These are phyloP conservation scores for Calcarius lapponicus DNA, from an alignment of 2,797 vertebrate species.

Conservation along the genomic window DNA sequence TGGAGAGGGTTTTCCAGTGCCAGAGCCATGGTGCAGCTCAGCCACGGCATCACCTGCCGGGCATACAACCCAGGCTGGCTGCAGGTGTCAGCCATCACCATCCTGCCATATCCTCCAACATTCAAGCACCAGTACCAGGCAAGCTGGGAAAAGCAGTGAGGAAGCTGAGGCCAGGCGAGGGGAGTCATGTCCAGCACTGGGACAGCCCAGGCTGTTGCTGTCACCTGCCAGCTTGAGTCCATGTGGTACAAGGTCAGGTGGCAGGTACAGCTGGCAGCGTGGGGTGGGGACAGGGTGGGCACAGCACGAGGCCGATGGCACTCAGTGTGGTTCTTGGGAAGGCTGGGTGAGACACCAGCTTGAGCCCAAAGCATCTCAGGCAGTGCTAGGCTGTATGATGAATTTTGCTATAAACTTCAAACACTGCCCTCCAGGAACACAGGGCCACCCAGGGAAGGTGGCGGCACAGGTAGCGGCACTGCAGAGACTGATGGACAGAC, in stretches of 20 bases:
- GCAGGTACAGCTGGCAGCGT: not conserved
- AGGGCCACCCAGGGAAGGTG: not conserved
- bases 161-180: not conserved
- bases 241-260: not conserved
- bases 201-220: not conserved
- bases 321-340: not conserved
- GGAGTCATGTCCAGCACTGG: not conserved
- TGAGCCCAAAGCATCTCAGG: not conserved
- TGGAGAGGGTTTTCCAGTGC: not conserved
- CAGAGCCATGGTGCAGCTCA: not conserved
- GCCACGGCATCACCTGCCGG: not conserved
- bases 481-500: not conserved
- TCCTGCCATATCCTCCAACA: not conserved
- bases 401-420: not conserved
- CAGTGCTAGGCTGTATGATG: fast-evolving
- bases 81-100: not conserved
- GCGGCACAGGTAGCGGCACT: not conserved
- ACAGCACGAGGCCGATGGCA: fast-evolving
- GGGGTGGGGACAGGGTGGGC: not conserved
- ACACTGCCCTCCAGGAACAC: fast-evolving
- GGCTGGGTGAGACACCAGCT: not conserved
- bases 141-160: not conserved
- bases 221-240: not conserved
- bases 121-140: not conserved
- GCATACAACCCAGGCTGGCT: not conserved